Conservation (phyloP, 2,113 vertebrate genomes). For the Xiphophorus maculatus region DNA sequence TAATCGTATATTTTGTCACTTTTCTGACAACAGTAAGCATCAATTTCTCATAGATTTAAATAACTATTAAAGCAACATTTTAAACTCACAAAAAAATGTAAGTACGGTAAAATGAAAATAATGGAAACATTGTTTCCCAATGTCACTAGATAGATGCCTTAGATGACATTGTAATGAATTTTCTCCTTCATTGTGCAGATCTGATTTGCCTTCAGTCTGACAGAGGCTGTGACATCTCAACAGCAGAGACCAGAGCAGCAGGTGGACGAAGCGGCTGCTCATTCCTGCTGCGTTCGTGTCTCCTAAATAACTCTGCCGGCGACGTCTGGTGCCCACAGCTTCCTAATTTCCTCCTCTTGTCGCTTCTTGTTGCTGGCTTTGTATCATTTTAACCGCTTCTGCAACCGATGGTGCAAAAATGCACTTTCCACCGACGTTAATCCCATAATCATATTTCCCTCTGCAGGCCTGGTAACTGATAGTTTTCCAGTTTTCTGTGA, state of each 20-base stretch:
- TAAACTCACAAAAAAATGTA: neutral
- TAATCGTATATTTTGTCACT: neutral
- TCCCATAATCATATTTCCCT: slow-evolving; percentile 52
- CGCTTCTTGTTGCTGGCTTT: slow-evolving; percentile 49
- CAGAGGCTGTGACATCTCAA: neutral
- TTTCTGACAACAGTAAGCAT: neutral
- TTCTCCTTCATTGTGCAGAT: too few relatives aligned
- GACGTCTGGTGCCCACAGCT: slow-evolving; percentile 23
- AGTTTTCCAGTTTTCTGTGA: slow-evolving; percentile 35
- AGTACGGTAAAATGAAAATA: too few relatives aligned
- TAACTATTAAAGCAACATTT: neutral
- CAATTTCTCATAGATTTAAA: neutral
- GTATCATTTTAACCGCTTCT: slow-evolving; percentile 38
- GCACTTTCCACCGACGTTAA: slow-evolving; percentile 37
- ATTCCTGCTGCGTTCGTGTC: slow-evolving; percentile 1
- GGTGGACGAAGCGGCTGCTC: slow-evolving; percentile 28
- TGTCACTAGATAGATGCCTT: neutral
- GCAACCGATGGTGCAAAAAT: slow-evolving; percentile 48
- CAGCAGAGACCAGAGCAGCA: slow-evolving; percentile 16
- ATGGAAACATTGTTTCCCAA: neutral
- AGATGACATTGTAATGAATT: neutral
- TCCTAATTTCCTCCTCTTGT: slow-evolving; percentile 53
- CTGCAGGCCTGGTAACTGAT: slow-evolving; percentile 21
- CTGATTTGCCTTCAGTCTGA: neutral
- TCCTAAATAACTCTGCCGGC: slow-evolving; percentile 12